Conservation (phyloP, 2,113 vertebrate genomes). For the Isurus oxyrinchus region DNA sequence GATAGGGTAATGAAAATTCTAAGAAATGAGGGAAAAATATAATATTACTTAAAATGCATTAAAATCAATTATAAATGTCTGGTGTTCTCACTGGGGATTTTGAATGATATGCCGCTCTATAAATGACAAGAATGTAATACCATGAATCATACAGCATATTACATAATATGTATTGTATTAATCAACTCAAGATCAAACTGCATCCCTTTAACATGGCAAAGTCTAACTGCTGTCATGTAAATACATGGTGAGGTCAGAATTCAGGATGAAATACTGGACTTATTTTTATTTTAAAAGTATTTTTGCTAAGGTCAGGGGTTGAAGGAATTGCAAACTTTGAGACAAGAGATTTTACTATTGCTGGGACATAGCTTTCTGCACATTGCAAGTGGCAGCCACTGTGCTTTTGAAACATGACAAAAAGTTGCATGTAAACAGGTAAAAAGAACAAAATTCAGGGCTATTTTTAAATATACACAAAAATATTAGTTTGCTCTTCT, state of each 20-base stretch:
- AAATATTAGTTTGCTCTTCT: neutral
- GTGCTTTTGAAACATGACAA: neutral
- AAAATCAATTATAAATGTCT: neutral
- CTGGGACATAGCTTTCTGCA: too few relatives aligned
- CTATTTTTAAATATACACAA: neutral
- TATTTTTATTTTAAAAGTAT: neutral
- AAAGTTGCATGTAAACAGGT: neutral
- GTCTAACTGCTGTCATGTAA: neutral
- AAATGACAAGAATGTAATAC: neutral
- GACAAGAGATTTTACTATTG: neutral
- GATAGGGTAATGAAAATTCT: slow-evolving; percentile 85
- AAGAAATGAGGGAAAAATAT: slow-evolving; percentile 8
- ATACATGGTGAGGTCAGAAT: neutral
- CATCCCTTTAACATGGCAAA: neutral
- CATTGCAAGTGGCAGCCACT: too few relatives aligned
- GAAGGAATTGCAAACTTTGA: neutral
- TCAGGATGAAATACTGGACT: neutral
- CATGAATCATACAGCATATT: neutral
- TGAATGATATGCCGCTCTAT: neutral
- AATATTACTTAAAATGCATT: neutral
- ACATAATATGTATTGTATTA: neutral
- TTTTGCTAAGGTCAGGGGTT: neutral
- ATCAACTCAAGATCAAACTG: neutral
- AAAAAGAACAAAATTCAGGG: neutral
- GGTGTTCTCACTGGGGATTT: neutral